Conservation (phyloP, 2,888 invertebrate species). For the Oscheius sp. region DNA sequence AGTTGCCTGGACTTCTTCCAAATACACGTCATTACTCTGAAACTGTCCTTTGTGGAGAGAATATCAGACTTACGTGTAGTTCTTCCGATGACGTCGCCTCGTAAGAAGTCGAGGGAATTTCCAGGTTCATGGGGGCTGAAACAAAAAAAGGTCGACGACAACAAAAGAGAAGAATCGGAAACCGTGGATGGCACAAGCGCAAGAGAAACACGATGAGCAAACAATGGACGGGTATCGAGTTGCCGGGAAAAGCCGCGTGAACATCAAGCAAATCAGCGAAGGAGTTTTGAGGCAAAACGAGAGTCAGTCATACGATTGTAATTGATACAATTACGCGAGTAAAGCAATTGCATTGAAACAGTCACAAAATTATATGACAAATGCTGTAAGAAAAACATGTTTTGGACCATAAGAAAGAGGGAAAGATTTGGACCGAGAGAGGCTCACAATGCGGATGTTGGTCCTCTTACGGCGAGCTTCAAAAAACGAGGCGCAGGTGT, state of each 20-base stretch:
- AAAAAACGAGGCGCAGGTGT: conserved; percentile 1
- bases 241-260: conserved; percentile 11
- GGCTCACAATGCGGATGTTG: not conserved
- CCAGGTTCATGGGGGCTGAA: not conserved
- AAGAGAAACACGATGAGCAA: conserved; percentile 34
- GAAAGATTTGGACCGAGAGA: not conserved
- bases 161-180: conserved; percentile 23
- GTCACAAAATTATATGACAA: no score
- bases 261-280: conserved; percentile 26
- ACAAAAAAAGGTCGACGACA: not conserved
- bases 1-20: conserved; percentile 27
- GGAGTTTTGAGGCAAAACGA: not conserved
- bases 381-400: no score
- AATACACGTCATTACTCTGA: conserved; percentile 31
- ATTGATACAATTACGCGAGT: no score
- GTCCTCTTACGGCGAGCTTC: not conserved
- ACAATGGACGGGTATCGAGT: conserved; percentile 34
- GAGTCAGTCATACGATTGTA: no score
- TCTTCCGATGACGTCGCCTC: not conserved
- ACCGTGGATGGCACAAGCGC: conserved; percentile 20
- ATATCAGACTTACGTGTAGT: conserved; percentile 6
- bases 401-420: no score
- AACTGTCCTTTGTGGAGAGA: not conserved
- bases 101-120: conserved; percentile 26
- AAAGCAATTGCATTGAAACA: no score